Conservation (phyloP, 1,140 invertebrate genomes). For the Radopholus similis region DNA sequence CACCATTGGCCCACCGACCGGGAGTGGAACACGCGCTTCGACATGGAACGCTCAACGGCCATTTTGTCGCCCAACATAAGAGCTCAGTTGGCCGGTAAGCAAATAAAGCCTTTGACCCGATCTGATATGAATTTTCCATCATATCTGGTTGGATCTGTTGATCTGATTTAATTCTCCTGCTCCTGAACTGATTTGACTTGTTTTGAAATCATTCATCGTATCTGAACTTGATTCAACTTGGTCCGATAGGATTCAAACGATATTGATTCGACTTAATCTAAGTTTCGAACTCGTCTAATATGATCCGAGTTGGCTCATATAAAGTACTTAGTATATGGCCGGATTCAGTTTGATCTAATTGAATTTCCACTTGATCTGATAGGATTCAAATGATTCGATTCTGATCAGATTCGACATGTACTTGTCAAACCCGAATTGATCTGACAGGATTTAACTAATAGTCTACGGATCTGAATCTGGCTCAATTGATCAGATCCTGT, state of each 20-base stretch:
- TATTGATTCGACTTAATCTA: neutral
- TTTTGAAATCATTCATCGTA: neutral
- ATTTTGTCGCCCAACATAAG: slow-evolving; percentile 15
- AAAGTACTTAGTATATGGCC: no score
- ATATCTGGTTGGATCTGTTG: neutral
- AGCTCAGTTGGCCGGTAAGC: neutral
- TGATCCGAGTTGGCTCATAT: no score
- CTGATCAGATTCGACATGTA: neutral
- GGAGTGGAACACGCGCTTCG: neutral
- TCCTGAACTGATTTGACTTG: neutral
- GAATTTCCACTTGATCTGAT: no score
- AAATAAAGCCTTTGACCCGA: no score
- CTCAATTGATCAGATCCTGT: neutral
- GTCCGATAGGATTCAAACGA: neutral
- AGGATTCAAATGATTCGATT: no score
- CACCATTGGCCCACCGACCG: slow-evolving; percentile 1
- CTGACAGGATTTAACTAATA: neutral
- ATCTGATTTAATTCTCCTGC: neutral
- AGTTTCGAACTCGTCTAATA: no score
- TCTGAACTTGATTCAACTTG: neutral
- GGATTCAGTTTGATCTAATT: no score
- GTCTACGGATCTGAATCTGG: neutral
- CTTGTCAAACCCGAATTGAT: neutral
- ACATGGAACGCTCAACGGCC: slow-evolving; percentile 8
- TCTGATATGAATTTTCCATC: no score